Base-by-base conservation (phyloP, 2,888 invertebrate species). In the Pardosa pseudoannulata region DNA sequence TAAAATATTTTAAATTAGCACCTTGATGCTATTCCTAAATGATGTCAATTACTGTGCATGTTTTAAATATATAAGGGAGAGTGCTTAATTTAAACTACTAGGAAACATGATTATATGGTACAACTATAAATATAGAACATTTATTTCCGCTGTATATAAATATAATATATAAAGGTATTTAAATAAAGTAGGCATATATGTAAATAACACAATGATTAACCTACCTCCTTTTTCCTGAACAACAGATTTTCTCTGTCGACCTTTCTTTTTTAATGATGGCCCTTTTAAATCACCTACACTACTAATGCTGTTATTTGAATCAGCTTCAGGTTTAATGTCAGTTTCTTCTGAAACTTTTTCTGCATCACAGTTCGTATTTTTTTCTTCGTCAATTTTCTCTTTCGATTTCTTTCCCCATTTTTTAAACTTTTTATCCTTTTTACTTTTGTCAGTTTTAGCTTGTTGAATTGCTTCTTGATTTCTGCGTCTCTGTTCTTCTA, bases 271-370 rank as follows among this genome's bases (percentile, higher is more conserved):
- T 5, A 32, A 19, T 27, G 65, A 31, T 16, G 68, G n/a, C n/a
- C 13, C 64, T 67, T 79, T 85, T 27, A 68, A 11, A 50, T 78
- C 78, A 3, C 67, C 7, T 23, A 28, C 56, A 46, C 79, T 78
- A 78, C 68, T 68, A 39, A 71, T 32, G 56, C 70, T 74, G 70
- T 36, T 36, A 46, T 81, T 83, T 16, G 67, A 46, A 39, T 94
- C 94, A 41, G 94, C 94, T 64, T 94, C 93, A 46, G 94, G 93
- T 82, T 95, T 93, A 89, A 95, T 95, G 90, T 95, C 95, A 7
- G 95, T 95, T 91, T 94, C 95, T 23, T 91, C 91, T 46, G 73
- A 16, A 41, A 46, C 19, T 65, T 81, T 79, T 1, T 31, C 31
- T 28, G 79, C 82, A n/a, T 13, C 82, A 23, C 74, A 78, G 70